Evolutionary conservation across 2,797 vertebrate genomes (phyloP), one percentile per base, ranked within the genome.

Genomic region (Pseudomugil tenellus): DNA sequence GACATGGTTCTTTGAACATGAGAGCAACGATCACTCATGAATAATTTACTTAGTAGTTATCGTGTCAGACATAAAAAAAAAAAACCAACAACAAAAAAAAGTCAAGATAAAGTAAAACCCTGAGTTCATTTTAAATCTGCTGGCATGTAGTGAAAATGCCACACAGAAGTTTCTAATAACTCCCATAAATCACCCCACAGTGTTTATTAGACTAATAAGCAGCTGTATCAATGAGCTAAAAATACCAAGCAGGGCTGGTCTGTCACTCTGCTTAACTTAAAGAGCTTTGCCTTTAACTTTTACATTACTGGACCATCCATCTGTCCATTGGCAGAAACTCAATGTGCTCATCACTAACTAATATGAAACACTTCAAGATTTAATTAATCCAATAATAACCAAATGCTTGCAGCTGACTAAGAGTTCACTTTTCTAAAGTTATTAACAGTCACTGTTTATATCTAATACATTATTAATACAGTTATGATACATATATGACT

Each of bases 11-110:
- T 73, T 85, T 83, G 74, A 79, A 84, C 79, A 85, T 72, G 53
- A 82, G 74, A 79, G 76, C 79, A 79, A 72, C 32, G 31, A 74
- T 65, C 52, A 48, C 63, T 69, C 63, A 67, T 91, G 86, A 91
- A 93, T 92, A 87, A 91, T 93, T 90, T 65, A 86, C 84, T 81
- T 52, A 70, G 62, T 74, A 77, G 84, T 89, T 91, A 89, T 89
- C 77, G 75, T 83, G 88, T 91, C 87, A 90, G 74, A 71, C 72
- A 77, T 80, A 80, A 84, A 83, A 83, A 80, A 84, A 78, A 80
- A 81, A 85, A 80, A 67, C 74, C n/a, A n/a, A n/a, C n/a, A n/a
- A n/a, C n/a, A n/a, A n/a, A n/a, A n/a, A n/a, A n/a, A 72, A 86
- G 80, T 53, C 54, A 52, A 72, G 68, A 70, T 63, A 67, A 68